Percentiles rank a stretch among this genome's conserved stretches.
Evolutionary conservation across 2,797 vertebrate species (phyloP).

Genomic region (Helarctos malayanus): DNA sequence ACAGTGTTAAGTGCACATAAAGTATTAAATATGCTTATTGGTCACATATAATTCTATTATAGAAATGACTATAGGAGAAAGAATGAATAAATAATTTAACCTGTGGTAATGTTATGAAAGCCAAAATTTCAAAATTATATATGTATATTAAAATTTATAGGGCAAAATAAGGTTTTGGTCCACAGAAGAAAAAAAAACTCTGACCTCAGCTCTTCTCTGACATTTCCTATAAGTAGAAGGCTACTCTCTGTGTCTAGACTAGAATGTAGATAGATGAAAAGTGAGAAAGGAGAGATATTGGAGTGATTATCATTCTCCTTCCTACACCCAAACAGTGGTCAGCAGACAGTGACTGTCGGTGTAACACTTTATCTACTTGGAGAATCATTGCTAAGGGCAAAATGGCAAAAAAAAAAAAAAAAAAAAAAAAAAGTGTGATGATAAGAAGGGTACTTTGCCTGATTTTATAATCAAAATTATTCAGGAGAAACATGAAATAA

Average conservation of each 20-base stretch:
- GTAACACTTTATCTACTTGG: not conserved
- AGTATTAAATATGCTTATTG: not conserved
- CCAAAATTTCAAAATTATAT: not conserved
- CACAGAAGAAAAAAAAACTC: not conserved
- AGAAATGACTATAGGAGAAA: constrained; percentile 3
- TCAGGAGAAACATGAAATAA: constrained; percentile 3
- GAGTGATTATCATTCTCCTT: constrained; percentile 11
- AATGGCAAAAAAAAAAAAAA: not conserved
- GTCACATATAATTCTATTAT: constrained; percentile 27
- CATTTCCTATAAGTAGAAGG: not conserved
- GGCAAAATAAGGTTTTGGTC: constrained; percentile 37
- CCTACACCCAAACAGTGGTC: not conserved
- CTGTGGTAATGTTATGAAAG: not conserved
- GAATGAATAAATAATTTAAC: constrained; percentile 3
- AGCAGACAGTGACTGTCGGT: not conserved
- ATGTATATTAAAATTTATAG: constrained; percentile 54
- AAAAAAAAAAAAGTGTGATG: not conserved
- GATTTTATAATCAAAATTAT: constrained; percentile 30
- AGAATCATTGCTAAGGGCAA: constrained; percentile 2
- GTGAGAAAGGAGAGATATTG: not conserved
- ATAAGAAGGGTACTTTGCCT: not conserved
- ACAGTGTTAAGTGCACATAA: constrained; percentile 8
- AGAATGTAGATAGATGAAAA: constrained; percentile 36
- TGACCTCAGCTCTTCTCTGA: constrained; percentile 31
- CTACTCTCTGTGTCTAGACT: not conserved